Evolutionary conservation across 2,888 invertebrate species (phyloP).

Genomic region (Caenorhabditis zanzibari): DNA sequence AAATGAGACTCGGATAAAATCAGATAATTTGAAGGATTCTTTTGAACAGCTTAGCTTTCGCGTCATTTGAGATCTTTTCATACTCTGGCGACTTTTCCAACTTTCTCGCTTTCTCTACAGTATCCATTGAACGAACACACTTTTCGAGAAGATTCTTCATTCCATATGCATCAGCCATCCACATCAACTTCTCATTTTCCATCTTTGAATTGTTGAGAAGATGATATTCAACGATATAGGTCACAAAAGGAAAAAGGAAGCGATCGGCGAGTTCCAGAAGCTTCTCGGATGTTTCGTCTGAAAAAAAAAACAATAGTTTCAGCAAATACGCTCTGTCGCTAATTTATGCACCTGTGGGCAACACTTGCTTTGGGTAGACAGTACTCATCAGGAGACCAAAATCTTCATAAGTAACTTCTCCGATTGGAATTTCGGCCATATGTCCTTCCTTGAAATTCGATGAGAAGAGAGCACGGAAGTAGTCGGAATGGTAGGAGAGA

Average conservation of each 20-base stretch:
- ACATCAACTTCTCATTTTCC: background rate
- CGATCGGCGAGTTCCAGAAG: constrained; percentile 15
- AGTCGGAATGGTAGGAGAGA: constrained; percentile 18
- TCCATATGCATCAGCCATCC: background rate
- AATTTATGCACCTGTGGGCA: constrained; percentile 6
- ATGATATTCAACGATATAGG: background rate
- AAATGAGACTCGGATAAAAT: no score
- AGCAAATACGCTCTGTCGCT: no score
- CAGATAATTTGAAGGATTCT: no score
- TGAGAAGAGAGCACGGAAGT: constrained; percentile 12
- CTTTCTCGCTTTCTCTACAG: background rate
- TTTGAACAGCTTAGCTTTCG: background rate
- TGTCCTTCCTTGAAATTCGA: constrained; percentile 21
- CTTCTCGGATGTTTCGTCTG: constrained; percentile 18
- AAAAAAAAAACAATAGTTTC: background rate
- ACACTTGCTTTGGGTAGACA: background rate
- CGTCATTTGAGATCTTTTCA: background rate
- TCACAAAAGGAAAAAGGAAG: background rate
- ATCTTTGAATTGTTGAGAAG: background rate
- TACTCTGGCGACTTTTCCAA: background rate
- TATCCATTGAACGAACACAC: background rate
- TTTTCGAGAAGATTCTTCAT: constrained; percentile 1
- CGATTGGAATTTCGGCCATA: constrained; percentile 4
- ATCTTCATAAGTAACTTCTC: constrained; percentile 5
- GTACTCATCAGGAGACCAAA: background rate